Evolutionary conservation across 2,888 invertebrate species (phyloP), one percentile per base, ranked within the genome.

Genomic region (Fissipunctia ypsillon): DNA sequence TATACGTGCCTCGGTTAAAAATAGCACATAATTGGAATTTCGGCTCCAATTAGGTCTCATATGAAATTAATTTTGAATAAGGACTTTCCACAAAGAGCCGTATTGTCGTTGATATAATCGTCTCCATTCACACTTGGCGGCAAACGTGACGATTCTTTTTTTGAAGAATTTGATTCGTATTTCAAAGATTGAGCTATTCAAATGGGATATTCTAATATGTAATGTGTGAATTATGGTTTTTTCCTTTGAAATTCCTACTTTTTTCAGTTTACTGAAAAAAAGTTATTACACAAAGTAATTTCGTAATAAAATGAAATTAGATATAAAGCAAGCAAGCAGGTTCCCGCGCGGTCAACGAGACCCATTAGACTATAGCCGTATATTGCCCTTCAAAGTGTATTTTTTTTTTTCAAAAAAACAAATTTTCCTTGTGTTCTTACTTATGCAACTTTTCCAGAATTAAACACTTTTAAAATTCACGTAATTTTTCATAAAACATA

Each of bases 1-100:
- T 69, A 60, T 48, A 68, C 65, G 57, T 81, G 60, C n/a, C 14
- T n/a, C 0, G 19, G 57, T 63, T 84, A 69, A 85, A 81, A 81
- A 77, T 71, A 77, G n/a, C 52, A 50, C 48, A 38, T 71, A 50
- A 66, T 66, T 50, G 61, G 48, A 43, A n/a, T 57, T 56, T 70
- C 61, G 38, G 25, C 67, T 68, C 28, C 31, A 84, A 71, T 71
- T 54, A 65, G n/a, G 25, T 60, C 2, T 14, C n/a, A 50, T 45
- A 48, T 43, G 35, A 84, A 69, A 84, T 50, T 59, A 50, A 66
- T 71, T 66, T 45, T 54, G 43, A 70, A 70, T 28, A 12, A 50
- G 16, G 69, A 45, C 4, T 59, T 59, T 50, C 19, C 10, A 81
- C 77, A 82, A 65, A 76, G 22, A 14, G 7, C 54, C n/a, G 31